Base-by-base conservation (phyloP, 92 coral and sea anemone genomes). In the Parazoanthus swiftii region DNA sequence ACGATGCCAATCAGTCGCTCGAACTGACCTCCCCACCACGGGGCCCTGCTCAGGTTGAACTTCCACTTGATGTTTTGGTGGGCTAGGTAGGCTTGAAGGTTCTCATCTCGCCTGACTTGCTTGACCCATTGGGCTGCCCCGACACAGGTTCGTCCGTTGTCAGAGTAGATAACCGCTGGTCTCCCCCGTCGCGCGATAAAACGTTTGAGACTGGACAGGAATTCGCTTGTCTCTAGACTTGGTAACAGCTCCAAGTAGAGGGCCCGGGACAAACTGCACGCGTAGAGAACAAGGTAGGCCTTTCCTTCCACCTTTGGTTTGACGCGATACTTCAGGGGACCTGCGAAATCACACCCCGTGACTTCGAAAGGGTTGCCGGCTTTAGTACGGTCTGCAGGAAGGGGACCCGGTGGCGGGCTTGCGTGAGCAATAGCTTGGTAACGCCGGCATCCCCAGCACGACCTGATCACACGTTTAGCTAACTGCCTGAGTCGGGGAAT, bases 291-390 rank as follows among this genome's bases (percentile, higher is more conserved):
- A 5, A 77, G 6, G 1, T 77, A 44, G 81, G 54, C 77, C 63
- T 77, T 75, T 51, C 51, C 81, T 42, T 77, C 8, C 63, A 10
- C 9, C 33, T 77, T 44, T 37, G 80, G 80, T 6, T 77, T 77
- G 14, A 77, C 0, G 4, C 63, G 81, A 20, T 77, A 77, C 81
- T 77, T 77, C 18, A 77, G 81, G 14, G 81, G 63, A 44, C 81
- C 81, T 44, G 76, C 87, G 43, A 68, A 68, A 23, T 83, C 78
- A 68, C 42, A 46, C 4, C 76, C 76, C 14, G 77, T 68, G 76
- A 68, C 43, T 42, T 71, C 39, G 6, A 71, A 70, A 4, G 21
- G 36, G 29, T 39, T 73, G 11, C 86, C 14, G 33, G n/a, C 77
- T 23, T 65, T 0, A 23, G 86, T 65, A 63, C 63, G 74, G 74